Evolutionary conservation across 2,113 vertebrate genomes (phyloP), one percentile per base, ranked within the genome.

Genomic region (Clinocottus analis): DNA sequence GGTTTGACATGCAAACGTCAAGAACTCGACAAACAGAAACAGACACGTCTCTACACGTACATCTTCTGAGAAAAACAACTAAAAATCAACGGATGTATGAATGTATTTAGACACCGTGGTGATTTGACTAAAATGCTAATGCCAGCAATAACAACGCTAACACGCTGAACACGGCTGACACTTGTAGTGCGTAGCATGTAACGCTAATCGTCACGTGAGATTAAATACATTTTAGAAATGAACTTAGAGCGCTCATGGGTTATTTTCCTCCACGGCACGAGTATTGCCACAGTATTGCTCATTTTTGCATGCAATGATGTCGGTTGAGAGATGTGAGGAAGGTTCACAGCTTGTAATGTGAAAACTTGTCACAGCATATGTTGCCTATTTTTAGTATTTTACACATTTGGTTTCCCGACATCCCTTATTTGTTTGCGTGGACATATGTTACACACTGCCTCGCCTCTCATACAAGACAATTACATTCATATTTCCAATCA

Each of bases 291-390:
- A 63, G 56, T 70, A 69, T 31, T 19, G 56, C 71, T 69, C 9
- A 13, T 27, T 39, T n/a, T 64, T 60, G 70, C 56, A 41, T 64
- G 55, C 10, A 2, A 17, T 25, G 68, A 37, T 85, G 77, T 49
- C 43, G 67, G 69, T 33, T 43, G 59, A 74, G 45, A 47, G 77
- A 82, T 13, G 3, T n/a, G 23, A 31, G 65, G 63, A 66, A 41
- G 53, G 23, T 72, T 78, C 70, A 64, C 35, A 72, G 66, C 43
- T 62, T 72, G 62, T 35, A 59, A 61, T 83, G 62, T 70, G 64
- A 82, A 80, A 71, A 73, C 81, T 51, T 82, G 17, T 83, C 65
- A 63, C 43, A 82, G 43, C 72, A 75, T 83, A 77, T 79, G 84
- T 61, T 69, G 47, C 25, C 55, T 66, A 16, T 16, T 12, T 63